Evolutionary conservation across 2,888 invertebrate species (phyloP).

Genomic region (Drosophila siamana): DNA sequence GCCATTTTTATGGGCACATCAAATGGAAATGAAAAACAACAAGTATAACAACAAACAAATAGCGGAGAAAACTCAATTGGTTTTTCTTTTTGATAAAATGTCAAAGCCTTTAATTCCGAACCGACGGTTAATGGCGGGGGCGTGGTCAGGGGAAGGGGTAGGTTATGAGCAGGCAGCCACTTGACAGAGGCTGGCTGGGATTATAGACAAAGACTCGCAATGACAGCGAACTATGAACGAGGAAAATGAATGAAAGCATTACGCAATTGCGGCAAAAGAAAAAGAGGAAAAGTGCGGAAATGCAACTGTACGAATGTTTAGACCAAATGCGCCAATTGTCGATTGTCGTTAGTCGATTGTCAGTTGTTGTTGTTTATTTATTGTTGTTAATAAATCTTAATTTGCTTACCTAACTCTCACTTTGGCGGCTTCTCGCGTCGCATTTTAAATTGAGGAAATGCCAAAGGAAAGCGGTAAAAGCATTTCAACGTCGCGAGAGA

Average conservation of each 20-base stretch:
- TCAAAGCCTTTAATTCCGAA: conserved; percentile 73
- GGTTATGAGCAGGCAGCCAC: conserved; percentile 50
- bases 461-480: conserved; percentile 72
- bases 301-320: conserved; percentile 36
- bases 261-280: conserved; percentile 53
- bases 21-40: conserved; percentile 65
- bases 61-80: conserved; percentile 53
- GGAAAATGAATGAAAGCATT: conserved; percentile 45
- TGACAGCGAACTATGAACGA: conserved; percentile 58
- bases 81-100: conserved; percentile 71
- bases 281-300: conserved; percentile 51
- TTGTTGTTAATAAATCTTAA: conserved; percentile 78
- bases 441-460: conserved; percentile 67
- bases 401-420: conserved; percentile 69
- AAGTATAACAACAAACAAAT: conserved; percentile 27
- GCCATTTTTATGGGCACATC: conserved; percentile 75
- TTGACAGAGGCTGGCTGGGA: conserved; percentile 59
- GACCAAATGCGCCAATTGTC: conserved; percentile 46
- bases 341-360: conserved; percentile 26
- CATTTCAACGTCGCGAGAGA: conserved; percentile 16
- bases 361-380: conserved; percentile 70
- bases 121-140: conserved; percentile 38
- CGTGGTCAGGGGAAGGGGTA: neutral
- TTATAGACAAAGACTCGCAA: conserved; percentile 55
- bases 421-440: conserved; percentile 67